phyloP scores from a whole-genome alignment of 2,113 vertebrate species.

The Donacobius atricapilla region DNA sequence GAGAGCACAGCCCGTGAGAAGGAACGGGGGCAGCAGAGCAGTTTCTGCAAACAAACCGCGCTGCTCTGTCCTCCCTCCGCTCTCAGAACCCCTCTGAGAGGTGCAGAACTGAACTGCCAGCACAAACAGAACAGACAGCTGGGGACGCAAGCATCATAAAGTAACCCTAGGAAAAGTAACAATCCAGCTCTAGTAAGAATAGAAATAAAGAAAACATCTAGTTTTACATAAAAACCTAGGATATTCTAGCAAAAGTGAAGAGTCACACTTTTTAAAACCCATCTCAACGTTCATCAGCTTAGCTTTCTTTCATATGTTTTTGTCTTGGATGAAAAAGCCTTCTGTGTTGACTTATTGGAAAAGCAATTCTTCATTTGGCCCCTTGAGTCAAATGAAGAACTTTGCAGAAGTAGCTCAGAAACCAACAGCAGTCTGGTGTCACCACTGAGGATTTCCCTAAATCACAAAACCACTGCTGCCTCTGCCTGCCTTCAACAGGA shows the following conservation, averaged over 20 bases:
- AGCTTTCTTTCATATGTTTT: neutral
- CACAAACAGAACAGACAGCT: neutral
- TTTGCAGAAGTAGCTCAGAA: neutral
- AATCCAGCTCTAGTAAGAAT: neutral
- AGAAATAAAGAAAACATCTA: neutral
- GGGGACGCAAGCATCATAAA: neutral
- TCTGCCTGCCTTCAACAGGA: neutral
- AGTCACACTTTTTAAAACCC: neutral
- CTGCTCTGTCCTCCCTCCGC: rapidly evolving
- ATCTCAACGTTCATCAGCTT: neutral
- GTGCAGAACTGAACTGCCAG: neutral
- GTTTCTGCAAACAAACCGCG: neutral
- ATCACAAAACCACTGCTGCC: neutral
- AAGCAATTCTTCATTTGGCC: neutral
- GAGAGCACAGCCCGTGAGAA: neutral
- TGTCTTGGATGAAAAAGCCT: neutral
- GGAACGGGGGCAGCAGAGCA: neutral
- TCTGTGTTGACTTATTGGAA: neutral
- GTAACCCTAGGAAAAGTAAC: neutral
- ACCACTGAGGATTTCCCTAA: neutral
- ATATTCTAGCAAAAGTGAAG: neutral
- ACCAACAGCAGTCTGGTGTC: neutral
- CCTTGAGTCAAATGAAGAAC: neutral
- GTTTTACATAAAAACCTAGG: neutral
- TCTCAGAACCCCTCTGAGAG: neutral